These are phyloP conservation scores for Spongilla lacustris DNA, from an alignment of 37 sponge, comb jelly and placozoan species.

Conservation along the genomic window DNA sequence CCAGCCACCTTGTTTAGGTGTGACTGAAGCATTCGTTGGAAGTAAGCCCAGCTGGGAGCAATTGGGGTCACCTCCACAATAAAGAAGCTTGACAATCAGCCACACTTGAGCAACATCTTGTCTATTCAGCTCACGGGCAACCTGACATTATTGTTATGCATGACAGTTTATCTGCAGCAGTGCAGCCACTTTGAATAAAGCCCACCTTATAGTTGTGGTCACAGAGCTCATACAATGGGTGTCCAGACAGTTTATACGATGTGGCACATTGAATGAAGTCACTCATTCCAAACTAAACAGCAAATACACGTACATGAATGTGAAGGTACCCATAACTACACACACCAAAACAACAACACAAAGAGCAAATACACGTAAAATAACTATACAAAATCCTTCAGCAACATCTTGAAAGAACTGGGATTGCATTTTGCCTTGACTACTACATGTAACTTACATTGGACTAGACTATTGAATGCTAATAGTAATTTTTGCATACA, in stretches of 20 bases:
- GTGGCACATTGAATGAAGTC: slow-evolving; percentile 51
- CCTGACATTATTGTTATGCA: slow-evolving; percentile 8
- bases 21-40: slow-evolving; percentile 4
- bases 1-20: not conserved
- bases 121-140: slow-evolving; percentile 24
- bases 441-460: too few species aligned
- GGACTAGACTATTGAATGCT: too few species aligned
- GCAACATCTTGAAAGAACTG: too few species aligned
- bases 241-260: slow-evolving; percentile 59
- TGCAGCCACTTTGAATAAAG: not conserved
- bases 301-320: not conserved
- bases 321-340: too few species aligned
- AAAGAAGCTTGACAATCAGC: slow-evolving; percentile 71
- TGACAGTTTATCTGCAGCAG: not conserved
- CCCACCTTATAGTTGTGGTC: slow-evolving; percentile 82
- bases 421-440: too few species aligned
- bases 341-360: too few species aligned
- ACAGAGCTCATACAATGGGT: slow-evolving; percentile 71
- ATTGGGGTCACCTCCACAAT: slow-evolving; percentile 50
- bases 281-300: not conserved
- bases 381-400: too few species aligned
- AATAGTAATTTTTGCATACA: too few species aligned
- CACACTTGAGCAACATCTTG: slow-evolving; percentile 59
- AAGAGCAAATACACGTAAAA: not conserved
- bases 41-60: slow-evolving; percentile 54